These are phyloP conservation scores for Trypoxylus dichotomus DNA, from an alignment of 1,140 invertebrate species.

Conservation along the genomic window DNA sequence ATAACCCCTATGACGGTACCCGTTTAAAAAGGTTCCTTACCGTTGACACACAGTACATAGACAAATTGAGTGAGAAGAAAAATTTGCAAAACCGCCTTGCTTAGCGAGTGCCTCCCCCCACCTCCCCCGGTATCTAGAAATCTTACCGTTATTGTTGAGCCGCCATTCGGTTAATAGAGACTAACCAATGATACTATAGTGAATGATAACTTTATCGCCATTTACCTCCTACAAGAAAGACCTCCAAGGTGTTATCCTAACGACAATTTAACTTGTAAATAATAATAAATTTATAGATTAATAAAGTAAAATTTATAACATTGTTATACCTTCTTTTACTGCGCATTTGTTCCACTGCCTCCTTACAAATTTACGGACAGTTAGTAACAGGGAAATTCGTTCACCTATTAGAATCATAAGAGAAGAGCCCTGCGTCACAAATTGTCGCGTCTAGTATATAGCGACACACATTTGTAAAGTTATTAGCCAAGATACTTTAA, in stretches of 20 bases:
- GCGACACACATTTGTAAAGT: too few relatives aligned
- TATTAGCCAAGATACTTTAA: too few relatives aligned
- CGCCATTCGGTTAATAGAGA: background rate
- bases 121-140: conserved; percentile 9
- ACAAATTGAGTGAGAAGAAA: conserved; percentile 28
- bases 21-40: conserved; percentile 56
- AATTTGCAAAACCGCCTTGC: conserved; percentile 23
- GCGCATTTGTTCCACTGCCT: too few relatives aligned
- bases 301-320: conserved; percentile 14
- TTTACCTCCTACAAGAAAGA: background rate
- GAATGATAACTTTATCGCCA: background rate
- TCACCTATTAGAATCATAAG: too few relatives aligned
- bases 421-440: too few relatives aligned
- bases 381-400: too few relatives aligned
- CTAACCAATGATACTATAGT: background rate
- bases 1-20: conserved; percentile 57
- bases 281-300: background rate
- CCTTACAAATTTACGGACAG: too few relatives aligned
- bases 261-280: conserved; percentile 10
- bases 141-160: background rate
- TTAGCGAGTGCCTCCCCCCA: background rate
- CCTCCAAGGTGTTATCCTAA: background rate
- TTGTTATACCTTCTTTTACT: background rate
- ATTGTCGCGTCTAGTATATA: too few relatives aligned
- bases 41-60: conserved; percentile 50